A percentile compares a stretch with the other conserved stretches of the same genome.
Conservation (phyloP, 2,888 invertebrate species). For the Pristionchus maxplancki region DNA sequence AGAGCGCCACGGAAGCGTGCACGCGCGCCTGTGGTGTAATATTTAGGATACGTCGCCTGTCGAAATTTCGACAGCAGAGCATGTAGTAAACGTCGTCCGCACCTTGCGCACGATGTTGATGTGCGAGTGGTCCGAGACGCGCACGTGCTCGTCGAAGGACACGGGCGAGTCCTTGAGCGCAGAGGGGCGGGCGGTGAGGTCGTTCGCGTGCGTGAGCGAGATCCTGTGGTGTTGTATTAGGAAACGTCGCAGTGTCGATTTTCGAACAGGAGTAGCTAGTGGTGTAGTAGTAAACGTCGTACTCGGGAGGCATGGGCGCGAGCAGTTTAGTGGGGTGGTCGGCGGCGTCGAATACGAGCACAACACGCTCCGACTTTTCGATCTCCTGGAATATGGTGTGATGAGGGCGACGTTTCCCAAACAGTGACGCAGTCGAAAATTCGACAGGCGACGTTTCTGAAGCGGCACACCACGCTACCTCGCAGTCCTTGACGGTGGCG, state of each 20-base stretch:
- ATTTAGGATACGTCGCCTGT: conserved; percentile 5
- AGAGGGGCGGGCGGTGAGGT: not conserved
- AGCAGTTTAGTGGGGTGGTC: not conserved
- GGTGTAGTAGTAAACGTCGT: not conserved
- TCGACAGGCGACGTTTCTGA: not conserved
- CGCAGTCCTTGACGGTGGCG: not conserved
- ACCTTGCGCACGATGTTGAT: conserved; percentile 36
- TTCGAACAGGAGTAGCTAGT: not conserved
- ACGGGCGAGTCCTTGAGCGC: conserved; percentile 12
- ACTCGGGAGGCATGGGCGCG: not conserved
- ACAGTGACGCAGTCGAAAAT: not conserved
- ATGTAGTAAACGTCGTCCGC: not conserved
- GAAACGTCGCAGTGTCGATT: conserved; percentile 13
- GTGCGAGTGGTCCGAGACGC: conserved; percentile 39
- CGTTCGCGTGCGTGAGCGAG: conserved; percentile 14
- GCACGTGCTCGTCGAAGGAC: conserved; percentile 38
- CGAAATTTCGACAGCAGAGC: not conserved
- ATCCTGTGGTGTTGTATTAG: not conserved
- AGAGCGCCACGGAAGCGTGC: not conserved
- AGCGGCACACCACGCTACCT: not conserved
- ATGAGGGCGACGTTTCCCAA: not conserved
- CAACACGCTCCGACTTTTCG: conserved; percentile 35
- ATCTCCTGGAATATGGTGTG: conserved; percentile 15
- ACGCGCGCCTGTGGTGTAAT: conserved; percentile 1
- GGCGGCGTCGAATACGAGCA: conserved; percentile 3